Evolutionary conservation across 2,888 invertebrate species (phyloP).

Genomic region (Sarcophaga variegata): DNA sequence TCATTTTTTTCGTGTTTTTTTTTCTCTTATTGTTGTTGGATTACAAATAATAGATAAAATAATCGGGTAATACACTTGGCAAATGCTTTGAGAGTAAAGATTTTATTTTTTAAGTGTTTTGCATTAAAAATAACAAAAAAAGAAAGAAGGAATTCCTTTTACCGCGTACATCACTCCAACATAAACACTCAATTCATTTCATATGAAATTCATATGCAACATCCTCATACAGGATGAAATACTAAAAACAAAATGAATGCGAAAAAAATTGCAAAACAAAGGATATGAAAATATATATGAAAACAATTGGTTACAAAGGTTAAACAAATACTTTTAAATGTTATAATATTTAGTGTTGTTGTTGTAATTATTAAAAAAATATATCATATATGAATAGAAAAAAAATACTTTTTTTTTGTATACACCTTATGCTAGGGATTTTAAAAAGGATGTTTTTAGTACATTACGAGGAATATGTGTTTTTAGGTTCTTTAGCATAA

Average conservation of each 20-base stretch:
- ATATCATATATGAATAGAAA: no score
- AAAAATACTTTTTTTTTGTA: no score
- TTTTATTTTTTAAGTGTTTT: conserved; percentile 62
- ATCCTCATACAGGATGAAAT: background rate
- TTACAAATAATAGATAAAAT: conserved; percentile 39
- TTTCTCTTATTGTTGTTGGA: conserved; percentile 29
- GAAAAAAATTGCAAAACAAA: background rate
- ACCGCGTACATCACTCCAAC: background rate
- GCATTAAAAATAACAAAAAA: conserved; percentile 53
- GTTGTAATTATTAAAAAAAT: no score
- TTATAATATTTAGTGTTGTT: background rate
- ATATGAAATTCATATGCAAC: conserved; percentile 28
- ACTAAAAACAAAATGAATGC: background rate
- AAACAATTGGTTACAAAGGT: conserved; percentile 58
- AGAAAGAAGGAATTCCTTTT: conserved; percentile 8
- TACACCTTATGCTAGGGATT: no score
- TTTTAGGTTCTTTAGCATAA: conserved; percentile 33
- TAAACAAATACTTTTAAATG: conserved; percentile 35
- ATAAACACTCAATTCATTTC: conserved; percentile 29
- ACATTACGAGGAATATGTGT: conserved; percentile 18
- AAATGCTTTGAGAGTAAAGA: conserved; percentile 48
- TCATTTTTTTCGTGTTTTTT: conserved; percentile 21
- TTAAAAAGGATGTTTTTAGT: no score
- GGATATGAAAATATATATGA: conserved; percentile 3
- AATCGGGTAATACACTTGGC: conserved; percentile 50